A percentile compares a stretch with the other conserved stretches of the same genome.
Conservation (phyloP, 1,140 invertebrate species). For the Orius insidiosus region DNA sequence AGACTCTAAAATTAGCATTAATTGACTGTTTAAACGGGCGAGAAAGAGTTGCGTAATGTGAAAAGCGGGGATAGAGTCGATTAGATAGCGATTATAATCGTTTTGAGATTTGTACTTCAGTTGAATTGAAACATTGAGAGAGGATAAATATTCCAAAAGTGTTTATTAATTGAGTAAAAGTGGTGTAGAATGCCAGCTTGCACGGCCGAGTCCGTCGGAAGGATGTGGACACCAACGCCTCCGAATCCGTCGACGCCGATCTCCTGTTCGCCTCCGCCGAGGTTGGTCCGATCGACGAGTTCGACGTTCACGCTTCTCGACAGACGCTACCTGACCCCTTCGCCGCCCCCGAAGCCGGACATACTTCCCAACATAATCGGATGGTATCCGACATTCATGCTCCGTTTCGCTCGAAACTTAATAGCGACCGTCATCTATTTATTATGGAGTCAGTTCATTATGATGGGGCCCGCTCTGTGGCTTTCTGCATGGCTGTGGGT, state of each 20-base stretch:
- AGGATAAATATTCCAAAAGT: too few relatives aligned
- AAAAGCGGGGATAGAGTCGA: too few relatives aligned
- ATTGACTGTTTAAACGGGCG: too few relatives aligned
- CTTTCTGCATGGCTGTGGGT: slow-evolving; percentile 52
- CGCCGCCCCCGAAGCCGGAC: slow-evolving; percentile 18
- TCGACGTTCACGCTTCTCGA: slow-evolving; percentile 27
- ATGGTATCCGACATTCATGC: slow-evolving; percentile 44
- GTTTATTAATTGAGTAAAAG: too few relatives aligned
- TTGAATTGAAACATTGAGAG: too few relatives aligned
- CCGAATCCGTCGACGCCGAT: slow-evolving; percentile 36
- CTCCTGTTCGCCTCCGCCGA: slow-evolving; percentile 34
- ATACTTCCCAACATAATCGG: slow-evolving; percentile 32
- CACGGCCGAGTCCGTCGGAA: slow-evolving; percentile 15
- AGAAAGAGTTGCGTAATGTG: too few relatives aligned
- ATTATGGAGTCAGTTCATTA: slow-evolving; percentile 44
- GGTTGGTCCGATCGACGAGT: slow-evolving; percentile 23
- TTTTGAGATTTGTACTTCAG: too few relatives aligned
- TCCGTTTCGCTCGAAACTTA: slow-evolving; percentile 31
- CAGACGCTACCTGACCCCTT: slow-evolving; percentile 21
- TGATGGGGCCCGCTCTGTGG: slow-evolving; percentile 53
- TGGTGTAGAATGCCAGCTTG: slow-evolving; percentile 12
- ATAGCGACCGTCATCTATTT: slow-evolving; percentile 34
- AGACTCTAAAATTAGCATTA: too few relatives aligned
- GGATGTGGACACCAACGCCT: slow-evolving; percentile 25
- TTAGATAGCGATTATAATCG: too few relatives aligned